Conservation (phyloP, 2,797 vertebrate genomes). For the Todus mexicanus region DNA sequence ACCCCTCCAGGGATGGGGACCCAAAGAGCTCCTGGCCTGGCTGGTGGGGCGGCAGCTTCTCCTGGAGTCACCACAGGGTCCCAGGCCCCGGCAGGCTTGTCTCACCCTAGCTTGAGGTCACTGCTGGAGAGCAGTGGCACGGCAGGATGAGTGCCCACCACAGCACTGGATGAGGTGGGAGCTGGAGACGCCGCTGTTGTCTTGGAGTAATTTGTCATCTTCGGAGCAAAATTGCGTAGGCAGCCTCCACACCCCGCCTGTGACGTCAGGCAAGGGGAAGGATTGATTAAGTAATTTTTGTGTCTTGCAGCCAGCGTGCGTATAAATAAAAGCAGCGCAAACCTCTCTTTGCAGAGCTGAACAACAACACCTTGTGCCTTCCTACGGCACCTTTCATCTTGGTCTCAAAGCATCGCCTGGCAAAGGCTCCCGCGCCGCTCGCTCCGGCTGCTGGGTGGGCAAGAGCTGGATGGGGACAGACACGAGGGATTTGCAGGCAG, state of each 20-base stretch:
- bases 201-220: not conserved
- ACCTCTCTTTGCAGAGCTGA: not conserved
- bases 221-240: not conserved
- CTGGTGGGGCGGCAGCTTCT: not conserved
- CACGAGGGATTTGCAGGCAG: not conserved
- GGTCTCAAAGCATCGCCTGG: not conserved
- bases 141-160: not conserved
- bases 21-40: not conserved
- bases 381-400: not conserved
- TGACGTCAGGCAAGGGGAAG: not conserved
- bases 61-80: not conserved
- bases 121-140: not conserved
- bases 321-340: not conserved
- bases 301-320: not conserved
- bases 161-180: not conserved
- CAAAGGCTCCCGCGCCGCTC: fast-evolving
- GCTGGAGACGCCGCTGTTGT: not conserved
- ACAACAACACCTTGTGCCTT: not conserved
- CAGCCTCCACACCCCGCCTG: conserved; percentile 5
- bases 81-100: not conserved
- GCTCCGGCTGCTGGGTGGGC: not conserved
- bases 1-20: not conserved
- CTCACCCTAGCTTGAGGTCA: fast-evolving
- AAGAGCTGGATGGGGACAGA: not conserved
- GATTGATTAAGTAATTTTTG: conserved; percentile 46